These are phyloP conservation scores for Heteromurus nitidus DNA, from an alignment of 2,888 invertebrate genomes.

Conservation along the genomic window DNA sequence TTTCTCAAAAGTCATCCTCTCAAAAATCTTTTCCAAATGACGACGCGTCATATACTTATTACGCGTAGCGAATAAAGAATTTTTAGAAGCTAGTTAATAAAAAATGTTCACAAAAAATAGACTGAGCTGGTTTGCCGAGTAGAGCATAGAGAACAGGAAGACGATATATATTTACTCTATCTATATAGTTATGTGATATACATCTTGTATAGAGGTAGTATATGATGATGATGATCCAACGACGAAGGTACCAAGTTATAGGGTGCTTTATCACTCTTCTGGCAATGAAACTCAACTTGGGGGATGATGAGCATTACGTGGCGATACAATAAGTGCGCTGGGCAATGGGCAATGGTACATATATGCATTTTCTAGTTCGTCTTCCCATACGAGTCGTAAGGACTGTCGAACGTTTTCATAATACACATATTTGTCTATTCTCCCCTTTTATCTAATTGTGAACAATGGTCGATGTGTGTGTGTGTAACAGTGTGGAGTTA, in stretches of 20 bases:
- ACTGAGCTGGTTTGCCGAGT: slow-evolving; percentile 30
- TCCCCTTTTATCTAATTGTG: not conserved
- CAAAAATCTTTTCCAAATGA: slow-evolving; percentile 30
- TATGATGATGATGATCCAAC: slow-evolving; percentile 20
- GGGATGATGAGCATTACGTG: not conserved
- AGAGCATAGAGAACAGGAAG: slow-evolving; percentile 48
- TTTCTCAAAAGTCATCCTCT: slow-evolving; percentile 44
- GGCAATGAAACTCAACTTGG: not conserved
- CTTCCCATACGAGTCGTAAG: too few species aligned
- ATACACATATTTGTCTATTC: too few species aligned
- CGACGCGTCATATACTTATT: slow-evolving; percentile 23
- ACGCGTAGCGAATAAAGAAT: slow-evolving; percentile 36
- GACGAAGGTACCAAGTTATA: slow-evolving; percentile 8
- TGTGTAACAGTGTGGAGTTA: too few species aligned
- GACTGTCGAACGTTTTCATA: too few species aligned
- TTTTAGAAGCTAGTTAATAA: too few species aligned
- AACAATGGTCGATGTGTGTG: not conserved
- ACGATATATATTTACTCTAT: too few species aligned
- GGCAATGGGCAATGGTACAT: too few species aligned
- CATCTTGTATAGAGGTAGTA: too few species aligned
- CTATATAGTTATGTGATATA: too few species aligned
- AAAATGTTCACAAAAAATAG: slow-evolving; percentile 26
- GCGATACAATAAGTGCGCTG: too few species aligned
- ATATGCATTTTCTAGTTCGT: too few species aligned
- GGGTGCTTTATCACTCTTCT: not conserved